Evolutionary conservation across 2,888 invertebrate genomes (phyloP), one percentile per base, ranked within the genome.

Genomic region (Oscheius myriophilus): DNA sequence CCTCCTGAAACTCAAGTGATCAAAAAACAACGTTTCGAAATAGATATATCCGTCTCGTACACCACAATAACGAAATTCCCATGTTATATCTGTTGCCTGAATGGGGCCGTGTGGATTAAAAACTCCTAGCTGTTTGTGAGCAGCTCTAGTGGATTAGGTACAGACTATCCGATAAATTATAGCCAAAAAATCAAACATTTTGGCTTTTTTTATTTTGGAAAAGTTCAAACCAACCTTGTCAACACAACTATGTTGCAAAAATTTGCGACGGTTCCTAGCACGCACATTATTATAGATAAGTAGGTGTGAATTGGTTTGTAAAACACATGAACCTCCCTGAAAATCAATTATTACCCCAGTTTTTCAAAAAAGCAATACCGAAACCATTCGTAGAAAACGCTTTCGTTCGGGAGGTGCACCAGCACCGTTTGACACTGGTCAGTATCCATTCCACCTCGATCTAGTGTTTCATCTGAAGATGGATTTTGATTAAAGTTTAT

Each of bases 201-300:
- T n/a, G n/a, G n/a, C n/a, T n/a, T n/a, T n/a, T n/a, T n/a, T n/a
- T n/a, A n/a, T n/a, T n/a, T n/a, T n/a, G n/a, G 57, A 23, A 42
- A 23, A 42, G 21, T 7, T 4, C 23, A 61, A 33, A 58, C 52
- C 41, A 51, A 81, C 82, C 85, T 71, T 9, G 85, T 85, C 12
- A 85, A 69, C 16, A 85, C 80, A 53, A 86, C 83, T 68, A 85
- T 85, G 59, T 85, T 85, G 72, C 84, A 84, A 49, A 85, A 82
- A 65, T 85, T 85, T 71, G 83, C 82, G 7, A 85, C 69, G 16
- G 84, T 77, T 3, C 85, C 85, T 25, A 85, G 23, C 9, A 82
- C 73, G 66, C 85, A 85, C 12, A 85, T 71, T 4, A 84, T 68
- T n/a, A 85, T 86, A n/a, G 84, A 84, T 54, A 85, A 64, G 58